phyloP scores from a whole-genome alignment of 2,797 vertebrate species.

The Cheracebus regulus region DNA sequence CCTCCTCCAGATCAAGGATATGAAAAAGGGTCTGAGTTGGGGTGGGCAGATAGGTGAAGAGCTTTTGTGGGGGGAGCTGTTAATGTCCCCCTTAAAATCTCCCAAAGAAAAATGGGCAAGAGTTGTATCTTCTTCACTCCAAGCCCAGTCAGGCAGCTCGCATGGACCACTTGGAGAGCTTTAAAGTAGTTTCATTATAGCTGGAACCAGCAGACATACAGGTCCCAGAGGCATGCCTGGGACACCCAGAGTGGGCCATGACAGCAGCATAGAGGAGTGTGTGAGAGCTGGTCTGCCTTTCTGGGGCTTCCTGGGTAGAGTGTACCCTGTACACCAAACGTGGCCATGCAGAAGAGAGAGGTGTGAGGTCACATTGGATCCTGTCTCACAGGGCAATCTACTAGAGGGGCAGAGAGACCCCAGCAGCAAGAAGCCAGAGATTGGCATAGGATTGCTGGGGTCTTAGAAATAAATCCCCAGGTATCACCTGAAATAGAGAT shows the following conservation, averaged over 20 bases:
- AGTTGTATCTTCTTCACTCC: neutral
- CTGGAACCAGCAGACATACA: neutral
- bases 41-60: neutral
- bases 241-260: neutral
- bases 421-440: neutral
- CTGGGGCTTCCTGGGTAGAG: neutral
- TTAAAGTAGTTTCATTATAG: neutral
- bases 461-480: neutral
- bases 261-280: fast-evolving
- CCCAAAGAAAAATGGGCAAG: neutral
- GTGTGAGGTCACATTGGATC: neutral
- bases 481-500: neutral
- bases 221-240: neutral
- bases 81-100: neutral
- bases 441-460: neutral
- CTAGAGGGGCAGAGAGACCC: neutral
- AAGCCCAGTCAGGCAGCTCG: neutral
- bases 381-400: neutral
- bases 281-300: neutral
- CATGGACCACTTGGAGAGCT: neutral
- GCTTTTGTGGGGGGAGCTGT: neutral
- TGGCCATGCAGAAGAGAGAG: neutral
- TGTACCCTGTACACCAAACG: neutral
- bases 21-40: neutral
- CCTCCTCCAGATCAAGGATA: neutral